Evolutionary conservation across 2,888 invertebrate species (phyloP).

Genomic region (Esperia sulphurella): DNA sequence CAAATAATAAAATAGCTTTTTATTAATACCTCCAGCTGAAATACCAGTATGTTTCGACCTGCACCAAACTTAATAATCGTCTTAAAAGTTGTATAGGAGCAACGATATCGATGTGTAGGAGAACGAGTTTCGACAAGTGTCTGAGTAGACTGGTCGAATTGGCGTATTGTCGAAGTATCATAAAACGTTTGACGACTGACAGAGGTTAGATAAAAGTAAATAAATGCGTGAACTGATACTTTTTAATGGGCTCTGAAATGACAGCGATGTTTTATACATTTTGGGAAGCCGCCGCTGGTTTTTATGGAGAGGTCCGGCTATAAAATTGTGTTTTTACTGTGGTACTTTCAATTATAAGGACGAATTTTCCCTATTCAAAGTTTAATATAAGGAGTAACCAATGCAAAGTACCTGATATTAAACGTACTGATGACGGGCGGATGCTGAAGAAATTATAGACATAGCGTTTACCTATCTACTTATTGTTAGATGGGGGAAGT

Average conservation of each 20-base stretch:
- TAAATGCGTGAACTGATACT: constrained; percentile 26
- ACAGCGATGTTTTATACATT: constrained; percentile 11
- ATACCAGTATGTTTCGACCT: constrained; percentile 27
- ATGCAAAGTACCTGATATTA: too few relatives aligned
- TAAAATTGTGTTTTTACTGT: neutral
- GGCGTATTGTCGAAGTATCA: constrained; percentile 7
- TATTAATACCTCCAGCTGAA: constrained; percentile 12
- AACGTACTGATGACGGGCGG: too few relatives aligned
- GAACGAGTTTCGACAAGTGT: neutral
- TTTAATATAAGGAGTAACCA: too few relatives aligned
- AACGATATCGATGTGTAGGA: too few relatives aligned
- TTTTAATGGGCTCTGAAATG: constrained; percentile 23
- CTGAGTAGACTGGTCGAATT: constrained; percentile 2
- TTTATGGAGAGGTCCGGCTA: neutral
- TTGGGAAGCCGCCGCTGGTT: neutral
- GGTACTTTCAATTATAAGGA: neutral
- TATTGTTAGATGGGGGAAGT: too few relatives aligned
- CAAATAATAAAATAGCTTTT: constrained; percentile 22
- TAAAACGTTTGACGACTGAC: constrained; percentile 16
- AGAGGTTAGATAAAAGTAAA: constrained; percentile 22
- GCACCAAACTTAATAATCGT: constrained; percentile 10
- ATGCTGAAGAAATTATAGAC: too few relatives aligned
- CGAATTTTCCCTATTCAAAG: too few relatives aligned
- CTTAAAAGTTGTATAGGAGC: neutral
- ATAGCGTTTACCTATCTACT: too few relatives aligned